Base-by-base conservation (phyloP, 2,113 vertebrate species). In the Tenrec ecaudatus region DNA sequence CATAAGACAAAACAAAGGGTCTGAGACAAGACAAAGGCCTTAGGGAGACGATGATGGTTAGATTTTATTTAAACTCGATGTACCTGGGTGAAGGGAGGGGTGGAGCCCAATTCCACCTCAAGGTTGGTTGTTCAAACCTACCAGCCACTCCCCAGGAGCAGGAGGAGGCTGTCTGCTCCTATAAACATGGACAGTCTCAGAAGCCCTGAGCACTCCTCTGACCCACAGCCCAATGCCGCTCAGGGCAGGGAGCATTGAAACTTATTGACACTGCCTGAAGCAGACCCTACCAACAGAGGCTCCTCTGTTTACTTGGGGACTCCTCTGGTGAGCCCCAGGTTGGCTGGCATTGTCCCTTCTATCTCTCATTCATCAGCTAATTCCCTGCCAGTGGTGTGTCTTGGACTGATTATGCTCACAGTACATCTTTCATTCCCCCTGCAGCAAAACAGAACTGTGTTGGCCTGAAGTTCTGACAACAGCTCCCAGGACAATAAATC, bases 391-490 rank as follows among this genome's bases (percentile, higher is more conserved):
- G 53, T 81, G 33, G 94, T 69, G 76, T 77, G 53, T 94, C 62
- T 88, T 94, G 82, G 73, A 87, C 97, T 86, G 27, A 40, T 22
- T 95, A 88, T 91, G 71, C 92, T 95, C 86, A 77, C 93, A 93
- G 89, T 66, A 76, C 15, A 96, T 90, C 53, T 91, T 94, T 43
- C 11, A 82, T 84, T 43, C 0, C 2, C 7, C 62, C 43, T 57
- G 96, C 73, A 90, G 92, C 78, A 92, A 96, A 90, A 83, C 22
- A 92, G 90, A 97, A 92, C 58, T 73, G 86, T 53, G 20, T 89
- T 96, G 96, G 94, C 94, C 94, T 43, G 77, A 89, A 95, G 73
- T 85, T 92, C 94, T 95, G 95, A 33, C 94, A 90, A 93, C 95
- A 92, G 87, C 36, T 93, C 85, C 73, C 73, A 7, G 12, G 82